Base-by-base conservation (phyloP, 2,888 invertebrate species). In the Vandiemenella viatica region DNA sequence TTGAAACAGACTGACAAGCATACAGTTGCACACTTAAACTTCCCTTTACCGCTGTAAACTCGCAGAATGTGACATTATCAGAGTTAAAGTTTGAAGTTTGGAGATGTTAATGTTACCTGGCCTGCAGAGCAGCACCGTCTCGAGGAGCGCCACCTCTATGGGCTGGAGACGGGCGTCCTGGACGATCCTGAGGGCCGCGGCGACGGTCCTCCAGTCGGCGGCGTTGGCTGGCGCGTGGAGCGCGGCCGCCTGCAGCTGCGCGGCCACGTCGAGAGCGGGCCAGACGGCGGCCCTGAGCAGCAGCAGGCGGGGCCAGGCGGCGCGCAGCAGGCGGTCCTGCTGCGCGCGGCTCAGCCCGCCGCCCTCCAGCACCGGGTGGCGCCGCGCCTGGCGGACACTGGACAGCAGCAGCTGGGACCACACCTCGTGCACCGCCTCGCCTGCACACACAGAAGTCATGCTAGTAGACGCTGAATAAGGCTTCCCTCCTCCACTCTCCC, bases 251-350 rank as follows among this genome's bases (percentile, higher is more conserved):
- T 32, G 38, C 10, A 50, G 22, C 42, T 50, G 32, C 15, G 56
- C 57, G 13, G 65, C 62, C 1, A 71, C 63, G 40, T 72, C 69
- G 19, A 70, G 40, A 15, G 40, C 57, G 1, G 76, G 71, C 75
- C 76, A 77, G 55, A 71, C 69, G 0, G 75, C 70, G 1, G 75
- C 72, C 38, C 70, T 68, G 20, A 79, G 60, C 20, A 76, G 62
- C 54, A 79, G 78, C 38, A 76, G 65, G 41, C 75, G 71, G 1
- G 71, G 67, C 79, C 79, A 79, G 10, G 74, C 68, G 46, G 69
- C 65, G 41, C 69, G 64, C n/a, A 79, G 62, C 49, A 79, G 72
- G 3, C 61, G 58, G 56, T 77, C 74, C 57, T 78, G 78, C 21
- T 18, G n/a, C 19, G 41, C 42, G 23, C 23, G 41, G 32, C 41